A percentile compares a stretch with the other conserved stretches of the same genome.
phyloP scores from a whole-genome alignment of 2,797 vertebrate genomes.

The Oryzias dopingdopingensis region DNA sequence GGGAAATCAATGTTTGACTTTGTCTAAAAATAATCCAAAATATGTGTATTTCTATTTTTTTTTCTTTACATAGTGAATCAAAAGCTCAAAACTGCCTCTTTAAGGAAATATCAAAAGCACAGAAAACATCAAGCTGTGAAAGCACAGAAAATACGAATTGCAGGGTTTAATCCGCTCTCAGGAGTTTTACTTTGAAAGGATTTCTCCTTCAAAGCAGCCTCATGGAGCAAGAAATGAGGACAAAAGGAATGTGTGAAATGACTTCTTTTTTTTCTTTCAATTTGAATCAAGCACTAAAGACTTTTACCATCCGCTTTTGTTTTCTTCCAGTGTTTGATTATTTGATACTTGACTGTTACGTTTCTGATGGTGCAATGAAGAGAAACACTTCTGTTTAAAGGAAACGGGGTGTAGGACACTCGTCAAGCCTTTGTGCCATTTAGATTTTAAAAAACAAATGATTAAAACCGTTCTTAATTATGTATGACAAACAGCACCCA shows the following conservation, averaged over 20 bases:
- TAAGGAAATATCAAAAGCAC: slow-evolving; percentile 38
- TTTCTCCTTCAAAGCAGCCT: slow-evolving; percentile 21
- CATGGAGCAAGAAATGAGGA: slow-evolving; percentile 52
- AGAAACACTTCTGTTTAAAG: slow-evolving; percentile 40
- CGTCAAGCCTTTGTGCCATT: slow-evolving; percentile 6
- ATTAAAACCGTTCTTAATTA: not conserved
- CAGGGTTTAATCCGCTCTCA: too few relatives aligned
- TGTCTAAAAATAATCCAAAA: not conserved
- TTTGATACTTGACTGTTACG: slow-evolving; percentile 69
- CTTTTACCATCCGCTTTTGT: slow-evolving; percentile 19
- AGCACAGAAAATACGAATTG: slow-evolving; percentile 36
- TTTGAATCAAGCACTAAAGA: slow-evolving; percentile 9
- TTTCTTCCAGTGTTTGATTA: slow-evolving; percentile 6
- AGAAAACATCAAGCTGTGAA: slow-evolving; percentile 48
- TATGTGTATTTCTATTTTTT: not conserved
- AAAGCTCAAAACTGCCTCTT: slow-evolving; percentile 43
- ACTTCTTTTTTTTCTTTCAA: slow-evolving; percentile 10
- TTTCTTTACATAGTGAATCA: slow-evolving; percentile 13
- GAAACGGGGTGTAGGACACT: slow-evolving; percentile 54
- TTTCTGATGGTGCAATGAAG: slow-evolving; percentile 72
- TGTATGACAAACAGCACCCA: not conserved
- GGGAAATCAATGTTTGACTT: not conserved
- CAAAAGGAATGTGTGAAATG: slow-evolving; percentile 54
- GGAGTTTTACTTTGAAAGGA: too few relatives aligned
- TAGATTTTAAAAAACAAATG: not conserved